Percentiles rank a stretch among this genome's conserved stretches.
Conservation (phyloP, 2,888 invertebrate species). For the Dasypogon diadema region DNA sequence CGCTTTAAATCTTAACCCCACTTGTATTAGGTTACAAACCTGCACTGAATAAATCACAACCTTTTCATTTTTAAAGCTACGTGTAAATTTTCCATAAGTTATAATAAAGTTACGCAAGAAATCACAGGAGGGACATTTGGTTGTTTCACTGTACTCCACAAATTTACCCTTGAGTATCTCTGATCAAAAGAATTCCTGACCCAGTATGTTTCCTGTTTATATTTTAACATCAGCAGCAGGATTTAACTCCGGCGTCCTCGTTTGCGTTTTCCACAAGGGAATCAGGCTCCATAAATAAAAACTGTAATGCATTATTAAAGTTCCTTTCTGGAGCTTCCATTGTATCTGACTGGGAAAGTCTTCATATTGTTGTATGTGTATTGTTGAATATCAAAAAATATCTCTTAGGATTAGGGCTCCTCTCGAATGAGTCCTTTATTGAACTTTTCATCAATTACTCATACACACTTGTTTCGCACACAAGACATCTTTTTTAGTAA, state of each 20-base stretch:
- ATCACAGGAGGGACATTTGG: too few relatives aligned
- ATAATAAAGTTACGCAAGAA: too few relatives aligned
- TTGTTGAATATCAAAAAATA: background rate
- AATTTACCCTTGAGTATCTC: background rate
- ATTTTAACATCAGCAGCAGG: constrained; percentile 27
- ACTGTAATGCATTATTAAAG: constrained; percentile 12
- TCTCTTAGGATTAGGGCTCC: background rate
- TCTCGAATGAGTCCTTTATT: background rate
- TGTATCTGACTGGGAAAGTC: background rate
- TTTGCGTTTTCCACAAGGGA: background rate
- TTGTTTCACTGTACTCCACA: too few relatives aligned
- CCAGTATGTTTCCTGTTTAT: constrained; percentile 18
- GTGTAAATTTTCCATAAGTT: too few relatives aligned
- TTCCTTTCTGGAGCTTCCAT: background rate
- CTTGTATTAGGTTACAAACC: too few relatives aligned
- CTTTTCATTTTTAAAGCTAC: too few relatives aligned
- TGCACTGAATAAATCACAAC: too few relatives aligned
- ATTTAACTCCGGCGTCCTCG: background rate
- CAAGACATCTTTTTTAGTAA: background rate
- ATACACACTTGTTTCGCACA: background rate
- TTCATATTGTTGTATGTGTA: background rate
- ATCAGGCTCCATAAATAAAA: background rate
- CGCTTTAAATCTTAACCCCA: too few relatives aligned
- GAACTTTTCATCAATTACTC: constrained; percentile 2
- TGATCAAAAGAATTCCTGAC: background rate